A percentile compares a stretch with the other conserved stretches of the same genome.
These are phyloP conservation scores for Drosophila sulfurigaster DNA, from an alignment of 1,140 invertebrate genomes.

Conservation along the genomic window DNA sequence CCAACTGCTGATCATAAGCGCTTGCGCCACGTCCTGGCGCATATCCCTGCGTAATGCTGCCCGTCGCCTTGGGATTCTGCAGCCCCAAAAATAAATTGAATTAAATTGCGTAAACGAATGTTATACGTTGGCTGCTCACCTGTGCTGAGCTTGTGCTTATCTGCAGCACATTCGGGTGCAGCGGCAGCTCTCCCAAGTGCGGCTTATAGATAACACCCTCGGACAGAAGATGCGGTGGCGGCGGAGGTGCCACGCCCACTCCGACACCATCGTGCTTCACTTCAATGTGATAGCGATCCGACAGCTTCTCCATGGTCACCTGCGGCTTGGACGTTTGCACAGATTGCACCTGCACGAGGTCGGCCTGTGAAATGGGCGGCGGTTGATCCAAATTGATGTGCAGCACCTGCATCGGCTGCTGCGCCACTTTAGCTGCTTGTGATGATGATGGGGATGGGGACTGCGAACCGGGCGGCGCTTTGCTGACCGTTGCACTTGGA, in stretches of 20 bases:
- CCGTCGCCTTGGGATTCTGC: slow-evolving; percentile 74
- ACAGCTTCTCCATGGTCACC: slow-evolving; percentile 82
- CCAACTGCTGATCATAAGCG: slow-evolving; percentile 70
- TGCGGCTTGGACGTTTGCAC: slow-evolving; percentile 75
- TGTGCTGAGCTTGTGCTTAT: slow-evolving; percentile 69
- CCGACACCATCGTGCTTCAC: slow-evolving; percentile 71
- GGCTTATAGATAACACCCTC: slow-evolving; percentile 76
- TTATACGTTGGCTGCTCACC: slow-evolving; percentile 32
- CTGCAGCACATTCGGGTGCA: slow-evolving; percentile 81
- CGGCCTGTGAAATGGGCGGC: slow-evolving; percentile 72
- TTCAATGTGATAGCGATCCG: slow-evolving; percentile 79
- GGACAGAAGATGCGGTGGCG: slow-evolving; percentile 60
- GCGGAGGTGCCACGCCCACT: slow-evolving; percentile 53
- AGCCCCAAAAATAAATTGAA: neutral
- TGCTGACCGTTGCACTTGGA: slow-evolving; percentile 58
- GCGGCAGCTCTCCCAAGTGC: slow-evolving; percentile 66
- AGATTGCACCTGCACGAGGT: slow-evolving; percentile 61
- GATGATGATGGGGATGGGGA: slow-evolving; percentile 32
- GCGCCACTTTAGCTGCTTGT: slow-evolving; percentile 24
- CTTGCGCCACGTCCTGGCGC: slow-evolving; percentile 59
- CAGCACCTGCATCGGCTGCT: slow-evolving; percentile 74
- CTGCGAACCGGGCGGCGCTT: slow-evolving; percentile 66
- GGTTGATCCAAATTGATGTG: slow-evolving; percentile 82
- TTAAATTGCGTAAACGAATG: neutral
- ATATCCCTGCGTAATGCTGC: slow-evolving; percentile 83